phyloP scores from a whole-genome alignment of 2,888 invertebrate genomes.

The Trissolcus brochymenae region DNA sequence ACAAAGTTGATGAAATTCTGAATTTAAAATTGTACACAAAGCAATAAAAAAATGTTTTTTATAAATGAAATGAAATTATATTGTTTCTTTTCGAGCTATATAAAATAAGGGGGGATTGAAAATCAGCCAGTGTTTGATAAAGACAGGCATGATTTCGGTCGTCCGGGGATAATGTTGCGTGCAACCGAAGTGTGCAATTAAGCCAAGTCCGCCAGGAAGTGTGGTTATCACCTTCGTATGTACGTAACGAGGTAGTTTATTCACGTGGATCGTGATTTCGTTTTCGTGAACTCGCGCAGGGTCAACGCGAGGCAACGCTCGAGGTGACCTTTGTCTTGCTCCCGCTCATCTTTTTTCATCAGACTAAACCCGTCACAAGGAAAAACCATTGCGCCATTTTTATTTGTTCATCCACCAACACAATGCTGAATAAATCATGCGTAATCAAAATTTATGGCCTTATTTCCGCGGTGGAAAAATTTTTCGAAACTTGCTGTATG shows the following conservation, averaged over 20 bases:
- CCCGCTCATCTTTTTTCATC: constrained; percentile 37
- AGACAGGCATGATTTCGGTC: too few species aligned
- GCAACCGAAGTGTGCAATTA: constrained; percentile 32
- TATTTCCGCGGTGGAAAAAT: constrained; percentile 20
- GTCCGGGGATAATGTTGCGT: not conserved
- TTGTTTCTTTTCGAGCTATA: too few species aligned
- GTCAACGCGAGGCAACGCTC: too few species aligned
- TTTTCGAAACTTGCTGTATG: not conserved
- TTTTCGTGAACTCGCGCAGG: constrained; percentile 4
- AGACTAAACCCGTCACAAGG: constrained; percentile 9
- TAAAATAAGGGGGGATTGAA: too few species aligned
- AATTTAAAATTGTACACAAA: too few species aligned
- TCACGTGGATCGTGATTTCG: constrained; percentile 25
- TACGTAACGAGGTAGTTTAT: constrained; percentile 19
- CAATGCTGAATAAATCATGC: constrained; percentile 30
- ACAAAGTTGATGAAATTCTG: too few species aligned
- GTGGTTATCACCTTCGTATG: constrained; percentile 33
- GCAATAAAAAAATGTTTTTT: too few species aligned
- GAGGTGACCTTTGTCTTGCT: not conserved
- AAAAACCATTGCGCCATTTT: constrained; percentile 19
- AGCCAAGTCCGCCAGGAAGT: constrained; percentile 12
- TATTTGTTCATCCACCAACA: constrained; percentile 5
- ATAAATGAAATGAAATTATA: too few species aligned
- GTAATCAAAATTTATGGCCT: constrained; percentile 40
- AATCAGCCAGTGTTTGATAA: too few species aligned